Evolutionary conservation across 2,888 invertebrate genomes (phyloP).

Genomic region (Chrysolina americana): DNA sequence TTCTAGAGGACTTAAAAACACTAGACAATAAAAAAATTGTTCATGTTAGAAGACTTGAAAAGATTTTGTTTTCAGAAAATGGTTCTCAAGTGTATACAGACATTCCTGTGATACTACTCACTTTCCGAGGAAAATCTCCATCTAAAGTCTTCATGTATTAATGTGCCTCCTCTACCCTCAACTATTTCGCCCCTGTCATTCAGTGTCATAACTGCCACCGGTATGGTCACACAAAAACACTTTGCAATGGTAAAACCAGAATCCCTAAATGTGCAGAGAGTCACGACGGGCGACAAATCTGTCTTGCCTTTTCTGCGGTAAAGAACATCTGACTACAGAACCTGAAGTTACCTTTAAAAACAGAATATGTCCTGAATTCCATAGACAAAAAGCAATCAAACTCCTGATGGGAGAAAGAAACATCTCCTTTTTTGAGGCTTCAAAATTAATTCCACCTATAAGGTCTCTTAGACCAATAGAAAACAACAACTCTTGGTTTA

Average conservation of each 20-base stretch:
- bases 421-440: too few relatives aligned
- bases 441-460: too few relatives aligned
- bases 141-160: constrained; percentile 17
- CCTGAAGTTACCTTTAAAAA: not conserved
- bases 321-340: constrained; percentile 13
- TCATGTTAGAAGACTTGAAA: constrained; percentile 2
- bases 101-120: not conserved
- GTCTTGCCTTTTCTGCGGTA: too few relatives aligned
- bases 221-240: too few relatives aligned
- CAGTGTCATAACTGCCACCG: too few relatives aligned
- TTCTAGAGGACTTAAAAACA: not conserved
- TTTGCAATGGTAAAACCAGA: too few relatives aligned
- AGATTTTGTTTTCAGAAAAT: not conserved
- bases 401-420: too few relatives aligned
- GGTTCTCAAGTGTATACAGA: not conserved
- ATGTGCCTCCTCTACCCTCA: not conserved
- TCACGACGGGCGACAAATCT: too few relatives aligned
- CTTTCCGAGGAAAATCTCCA: constrained; percentile 4
- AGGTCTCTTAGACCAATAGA: too few relatives aligned
- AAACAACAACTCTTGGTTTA: too few relatives aligned
- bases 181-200: too few relatives aligned
- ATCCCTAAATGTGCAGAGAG: constrained; percentile 8
- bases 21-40: constrained; percentile 2
- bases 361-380: constrained; percentile 15
- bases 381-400: too few relatives aligned